A percentile compares a stretch with the other conserved stretches of the same genome.
phyloP scores from a whole-genome alignment of 2,797 vertebrate species.

The Hephaestus fuliginosus region DNA sequence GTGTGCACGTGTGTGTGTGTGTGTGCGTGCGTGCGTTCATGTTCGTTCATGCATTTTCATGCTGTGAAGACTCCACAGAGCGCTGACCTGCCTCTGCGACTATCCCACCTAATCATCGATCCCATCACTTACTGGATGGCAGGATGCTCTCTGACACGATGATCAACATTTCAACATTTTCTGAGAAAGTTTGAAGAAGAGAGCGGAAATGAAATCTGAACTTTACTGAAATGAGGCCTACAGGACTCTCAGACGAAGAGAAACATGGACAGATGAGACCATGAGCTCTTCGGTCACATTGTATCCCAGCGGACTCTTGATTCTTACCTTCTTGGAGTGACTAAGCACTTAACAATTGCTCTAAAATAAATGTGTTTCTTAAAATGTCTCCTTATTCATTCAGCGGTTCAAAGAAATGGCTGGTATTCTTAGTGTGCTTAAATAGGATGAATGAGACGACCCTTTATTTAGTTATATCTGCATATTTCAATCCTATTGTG shows the following conservation, averaged over 20 bases:
- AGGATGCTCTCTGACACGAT: conserved; percentile 19
- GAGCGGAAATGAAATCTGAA: conserved; percentile 19
- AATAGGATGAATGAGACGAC: conserved; percentile 45
- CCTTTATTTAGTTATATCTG: conserved; percentile 58
- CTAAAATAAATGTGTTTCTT: conserved; percentile 76
- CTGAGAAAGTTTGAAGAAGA: conserved; percentile 38
- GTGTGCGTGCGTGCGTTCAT: not conserved
- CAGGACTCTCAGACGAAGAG: not conserved
- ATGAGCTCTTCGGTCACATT: not conserved
- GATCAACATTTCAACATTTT: conserved; percentile 52
- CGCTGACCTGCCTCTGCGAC: conserved; percentile 32
- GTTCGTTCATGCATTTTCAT: conserved; percentile 7
- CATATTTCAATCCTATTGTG: conserved; percentile 60
- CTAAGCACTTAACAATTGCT: conserved; percentile 53
- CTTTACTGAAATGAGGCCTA: not conserved
- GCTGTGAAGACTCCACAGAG: conserved; percentile 34
- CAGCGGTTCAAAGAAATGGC: conserved; percentile 29
- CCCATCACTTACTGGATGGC: conserved; percentile 34
- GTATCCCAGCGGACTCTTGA: conserved; percentile 16
- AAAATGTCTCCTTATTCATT: conserved; percentile 49
- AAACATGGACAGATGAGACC: not conserved
- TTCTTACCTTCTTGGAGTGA: conserved; percentile 43
- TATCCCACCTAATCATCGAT: conserved; percentile 55
- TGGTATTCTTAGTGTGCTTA: conserved; percentile 35
- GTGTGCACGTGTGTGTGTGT: not conserved